Conservation (phyloP, 2,113 vertebrate species). For the Strix aluco region DNA sequence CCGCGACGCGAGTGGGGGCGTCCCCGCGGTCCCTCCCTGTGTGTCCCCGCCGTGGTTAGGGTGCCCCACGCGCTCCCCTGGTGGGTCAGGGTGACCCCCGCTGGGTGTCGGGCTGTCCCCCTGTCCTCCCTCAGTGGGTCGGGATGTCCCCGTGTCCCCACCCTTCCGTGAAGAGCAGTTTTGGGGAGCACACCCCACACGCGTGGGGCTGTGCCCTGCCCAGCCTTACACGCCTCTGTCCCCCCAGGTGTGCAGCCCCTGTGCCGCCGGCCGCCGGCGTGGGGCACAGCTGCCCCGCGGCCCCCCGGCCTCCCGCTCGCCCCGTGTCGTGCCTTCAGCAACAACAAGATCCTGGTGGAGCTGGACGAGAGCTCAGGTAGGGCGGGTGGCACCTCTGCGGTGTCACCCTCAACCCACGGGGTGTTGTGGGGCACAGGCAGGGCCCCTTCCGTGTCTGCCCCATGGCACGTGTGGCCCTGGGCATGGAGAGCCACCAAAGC, state of each 20-base stretch:
- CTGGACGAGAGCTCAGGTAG: slow-evolving; percentile 79
- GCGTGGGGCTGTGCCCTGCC: fast-evolving
- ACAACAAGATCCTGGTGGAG: slow-evolving; percentile 77
- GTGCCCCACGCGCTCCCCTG: no score
- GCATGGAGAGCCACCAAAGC: background rate
- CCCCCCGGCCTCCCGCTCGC: background rate
- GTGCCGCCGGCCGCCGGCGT: fast-evolving
- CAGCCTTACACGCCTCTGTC: background rate
- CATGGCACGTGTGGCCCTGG: fast-evolving
- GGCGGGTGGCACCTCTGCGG: background rate
- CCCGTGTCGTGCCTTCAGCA: slow-evolving; percentile 5
- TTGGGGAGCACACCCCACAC: background rate
- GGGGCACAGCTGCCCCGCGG: background rate
- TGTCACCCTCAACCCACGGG: fast-evolving
- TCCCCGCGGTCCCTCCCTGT: background rate
- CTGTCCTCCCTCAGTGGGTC: background rate
- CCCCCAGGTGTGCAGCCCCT: background rate
- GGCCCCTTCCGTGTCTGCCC: fast-evolving
- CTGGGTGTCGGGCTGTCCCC: background rate
- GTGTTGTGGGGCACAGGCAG: background rate
- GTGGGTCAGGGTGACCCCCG: background rate
- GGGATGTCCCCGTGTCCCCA: background rate
- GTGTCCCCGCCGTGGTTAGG: no score
- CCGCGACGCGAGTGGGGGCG: no score
- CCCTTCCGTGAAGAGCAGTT: background rate